Percentiles rank a stretch among this genome's conserved stretches.
Evolutionary conservation across 2,888 invertebrate genomes (phyloP).

Genomic region (Automeris io): DNA sequence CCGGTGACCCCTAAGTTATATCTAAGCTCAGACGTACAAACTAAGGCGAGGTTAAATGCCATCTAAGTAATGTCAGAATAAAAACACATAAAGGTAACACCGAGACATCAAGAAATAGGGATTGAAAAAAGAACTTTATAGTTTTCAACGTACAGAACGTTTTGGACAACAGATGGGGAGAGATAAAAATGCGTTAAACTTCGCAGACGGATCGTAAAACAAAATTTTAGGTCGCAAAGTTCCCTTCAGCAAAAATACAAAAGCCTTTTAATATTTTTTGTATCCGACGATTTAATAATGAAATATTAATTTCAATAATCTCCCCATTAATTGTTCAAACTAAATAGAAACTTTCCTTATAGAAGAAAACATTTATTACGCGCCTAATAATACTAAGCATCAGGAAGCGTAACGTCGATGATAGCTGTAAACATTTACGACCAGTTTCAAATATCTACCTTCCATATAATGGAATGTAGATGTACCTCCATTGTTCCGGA

Average conservation of each 20-base stretch:
- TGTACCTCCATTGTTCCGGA: slow-evolving; percentile 19
- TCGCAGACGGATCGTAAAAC: neutral
- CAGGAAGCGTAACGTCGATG: slow-evolving; percentile 70
- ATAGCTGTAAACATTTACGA: slow-evolving; percentile 67
- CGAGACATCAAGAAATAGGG: slow-evolving; percentile 63
- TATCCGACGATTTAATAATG: neutral
- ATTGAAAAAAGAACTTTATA: slow-evolving; percentile 44
- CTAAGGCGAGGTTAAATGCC: slow-evolving; percentile 48
- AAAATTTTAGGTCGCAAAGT: neutral
- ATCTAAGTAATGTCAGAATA: slow-evolving; percentile 52
- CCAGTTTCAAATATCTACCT: slow-evolving; percentile 67
- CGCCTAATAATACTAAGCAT: slow-evolving; percentile 74
- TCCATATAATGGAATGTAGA: slow-evolving; percentile 20
- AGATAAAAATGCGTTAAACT: slow-evolving; percentile 2
- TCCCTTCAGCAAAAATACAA: neutral
- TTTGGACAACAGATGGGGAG: slow-evolving; percentile 45
- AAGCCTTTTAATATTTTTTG: neutral
- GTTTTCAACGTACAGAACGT: slow-evolving; percentile 28
- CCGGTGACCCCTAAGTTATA: slow-evolving; percentile 61
- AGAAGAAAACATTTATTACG: slow-evolving; percentile 75
- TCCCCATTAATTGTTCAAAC: slow-evolving; percentile 50
- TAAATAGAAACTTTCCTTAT: slow-evolving; percentile 47
- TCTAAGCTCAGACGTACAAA: slow-evolving; percentile 38
- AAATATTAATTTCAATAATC: slow-evolving; percentile 10
- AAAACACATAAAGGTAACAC: slow-evolving; percentile 62